Conservation (phyloP, 1,140 invertebrate species). For the Vanessa atalanta region DNA sequence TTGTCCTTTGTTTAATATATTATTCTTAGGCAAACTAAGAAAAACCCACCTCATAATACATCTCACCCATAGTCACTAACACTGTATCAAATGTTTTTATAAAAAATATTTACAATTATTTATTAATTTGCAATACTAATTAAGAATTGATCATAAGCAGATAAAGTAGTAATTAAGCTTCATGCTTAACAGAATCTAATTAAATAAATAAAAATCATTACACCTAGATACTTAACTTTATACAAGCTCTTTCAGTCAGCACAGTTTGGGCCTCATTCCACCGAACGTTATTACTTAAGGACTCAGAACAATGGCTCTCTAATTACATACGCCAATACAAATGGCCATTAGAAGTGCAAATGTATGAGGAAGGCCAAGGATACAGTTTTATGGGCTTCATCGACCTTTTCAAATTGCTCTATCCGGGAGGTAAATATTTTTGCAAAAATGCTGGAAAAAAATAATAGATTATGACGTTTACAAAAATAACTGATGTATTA, state of each 20-base stretch:
- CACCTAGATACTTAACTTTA: background rate
- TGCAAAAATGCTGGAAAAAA: background rate
- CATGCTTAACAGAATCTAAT: too few species aligned
- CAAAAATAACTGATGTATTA: too few species aligned
- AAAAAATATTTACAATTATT: too few species aligned
- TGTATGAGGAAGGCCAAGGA: constrained; percentile 45
- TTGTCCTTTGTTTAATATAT: too few species aligned
- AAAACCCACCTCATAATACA: too few species aligned
- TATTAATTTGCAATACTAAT: too few species aligned
- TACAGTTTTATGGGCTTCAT: constrained; percentile 62
- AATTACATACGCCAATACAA: constrained; percentile 50
- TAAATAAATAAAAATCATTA: background rate
- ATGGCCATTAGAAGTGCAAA: constrained; percentile 68
- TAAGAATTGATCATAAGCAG: too few species aligned
- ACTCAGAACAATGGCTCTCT: constrained; percentile 45
- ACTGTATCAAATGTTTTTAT: too few species aligned
- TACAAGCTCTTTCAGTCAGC: constrained; percentile 43
- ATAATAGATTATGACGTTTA: too few species aligned
- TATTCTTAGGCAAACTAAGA: too few species aligned
- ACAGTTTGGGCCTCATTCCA: constrained; percentile 67
- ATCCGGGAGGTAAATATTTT: constrained; percentile 60
- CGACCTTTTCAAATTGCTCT: constrained; percentile 61
- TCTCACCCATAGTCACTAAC: too few species aligned
- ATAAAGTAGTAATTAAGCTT: too few species aligned
- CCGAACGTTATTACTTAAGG: constrained; percentile 52